phyloP scores from a whole-genome alignment of 1,140 invertebrate species.

The Arion vulgaris region DNA sequence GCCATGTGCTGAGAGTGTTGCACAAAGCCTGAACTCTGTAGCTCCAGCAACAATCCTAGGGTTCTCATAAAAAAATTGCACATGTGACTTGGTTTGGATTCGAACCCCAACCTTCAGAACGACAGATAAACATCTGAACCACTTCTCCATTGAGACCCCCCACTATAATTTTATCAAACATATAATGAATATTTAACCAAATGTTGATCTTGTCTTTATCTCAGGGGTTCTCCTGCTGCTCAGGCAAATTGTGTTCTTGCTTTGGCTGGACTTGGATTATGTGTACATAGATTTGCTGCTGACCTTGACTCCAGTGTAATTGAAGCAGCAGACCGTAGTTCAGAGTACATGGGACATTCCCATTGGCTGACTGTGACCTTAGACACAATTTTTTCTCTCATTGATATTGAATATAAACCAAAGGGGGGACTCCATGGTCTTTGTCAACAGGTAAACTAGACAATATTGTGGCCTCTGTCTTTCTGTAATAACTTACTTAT shows the following conservation, averaged over 20 bases:
- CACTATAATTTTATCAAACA: too few species aligned
- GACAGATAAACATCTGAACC: too few species aligned
- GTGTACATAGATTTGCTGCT: constrained; percentile 45
- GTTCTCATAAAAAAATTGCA: too few species aligned
- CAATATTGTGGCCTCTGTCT: too few species aligned
- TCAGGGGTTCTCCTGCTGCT: constrained; percentile 52
- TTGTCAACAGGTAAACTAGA: constrained; percentile 54
- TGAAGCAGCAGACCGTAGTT: constrained; percentile 39
- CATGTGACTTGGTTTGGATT: too few species aligned
- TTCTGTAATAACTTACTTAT: too few species aligned
- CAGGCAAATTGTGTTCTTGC: constrained; percentile 58
- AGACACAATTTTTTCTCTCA: constrained; percentile 57
- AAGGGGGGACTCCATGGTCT: constrained; percentile 51
- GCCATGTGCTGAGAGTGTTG: too few species aligned
- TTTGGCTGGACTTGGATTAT: constrained; percentile 49
- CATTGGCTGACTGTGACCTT: constrained; percentile 55
- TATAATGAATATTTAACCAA: too few species aligned
- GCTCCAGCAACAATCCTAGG: too few species aligned
- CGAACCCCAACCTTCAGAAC: too few species aligned
- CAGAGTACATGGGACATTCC: constrained; percentile 50
- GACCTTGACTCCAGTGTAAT: constrained; percentile 44
- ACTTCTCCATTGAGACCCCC: too few species aligned
- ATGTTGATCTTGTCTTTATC: not conserved
- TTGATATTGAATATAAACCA: constrained; percentile 50
- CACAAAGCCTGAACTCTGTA: too few species aligned